Evolutionary conservation across 2,113 vertebrate species (phyloP).

Genomic region (Steatornis caripensis): DNA sequence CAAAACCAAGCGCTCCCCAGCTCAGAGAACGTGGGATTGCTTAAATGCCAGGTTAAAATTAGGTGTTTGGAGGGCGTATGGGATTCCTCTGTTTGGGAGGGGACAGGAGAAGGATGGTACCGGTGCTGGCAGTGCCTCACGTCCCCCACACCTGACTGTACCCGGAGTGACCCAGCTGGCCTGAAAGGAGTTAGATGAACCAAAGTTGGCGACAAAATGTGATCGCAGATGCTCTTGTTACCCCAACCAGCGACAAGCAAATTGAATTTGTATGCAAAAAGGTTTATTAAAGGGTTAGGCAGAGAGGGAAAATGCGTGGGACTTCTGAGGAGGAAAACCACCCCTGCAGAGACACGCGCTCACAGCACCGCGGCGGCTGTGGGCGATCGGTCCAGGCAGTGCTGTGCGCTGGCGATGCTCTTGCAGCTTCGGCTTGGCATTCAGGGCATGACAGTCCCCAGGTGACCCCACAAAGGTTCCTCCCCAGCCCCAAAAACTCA

Average conservation of each 20-base stretch:
- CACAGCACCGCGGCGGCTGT: fast-evolving
- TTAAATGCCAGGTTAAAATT: neutral
- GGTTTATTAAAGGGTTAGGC: neutral
- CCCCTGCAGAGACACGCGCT: too few relatives aligned
- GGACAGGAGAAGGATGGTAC: neutral
- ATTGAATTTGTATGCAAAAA: neutral
- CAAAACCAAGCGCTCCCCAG: neutral
- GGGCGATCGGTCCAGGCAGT: neutral
- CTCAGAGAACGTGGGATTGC: neutral
- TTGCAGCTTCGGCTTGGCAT: neutral
- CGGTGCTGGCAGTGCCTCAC: neutral
- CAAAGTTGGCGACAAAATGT: neutral
- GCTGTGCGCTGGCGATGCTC: fast-evolving
- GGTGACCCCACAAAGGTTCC: neutral
- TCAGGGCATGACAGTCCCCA: neutral
- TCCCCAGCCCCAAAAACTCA: neutral
- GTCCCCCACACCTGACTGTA: neutral
- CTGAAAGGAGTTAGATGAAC: slow-evolving; percentile 1
- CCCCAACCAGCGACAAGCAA: neutral
- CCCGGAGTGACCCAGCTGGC: neutral
- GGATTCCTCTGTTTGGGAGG: neutral
- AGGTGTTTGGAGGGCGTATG: neutral
- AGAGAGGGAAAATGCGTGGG: neutral
- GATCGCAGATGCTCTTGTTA: neutral
- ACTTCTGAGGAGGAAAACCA: neutral